phyloP scores from a whole-genome alignment of 2,797 vertebrate species.

The Poeciliopsis presidionis region DNA sequence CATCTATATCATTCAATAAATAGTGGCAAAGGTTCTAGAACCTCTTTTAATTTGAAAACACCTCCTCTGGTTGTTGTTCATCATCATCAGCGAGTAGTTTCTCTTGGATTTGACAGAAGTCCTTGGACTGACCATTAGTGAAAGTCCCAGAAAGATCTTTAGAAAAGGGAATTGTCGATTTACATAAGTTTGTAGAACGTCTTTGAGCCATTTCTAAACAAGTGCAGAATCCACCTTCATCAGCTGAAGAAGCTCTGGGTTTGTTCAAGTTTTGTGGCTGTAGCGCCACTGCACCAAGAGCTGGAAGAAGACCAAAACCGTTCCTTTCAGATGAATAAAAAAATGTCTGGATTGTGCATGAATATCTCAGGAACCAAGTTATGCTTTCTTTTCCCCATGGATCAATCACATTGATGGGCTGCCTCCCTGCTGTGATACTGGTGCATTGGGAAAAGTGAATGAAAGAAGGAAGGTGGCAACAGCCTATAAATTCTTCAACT shows the following conservation, averaged over 20 bases:
- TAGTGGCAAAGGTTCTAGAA: neutral
- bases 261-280: neutral
- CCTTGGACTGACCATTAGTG: neutral
- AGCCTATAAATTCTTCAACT: neutral
- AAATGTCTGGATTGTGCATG: neutral
- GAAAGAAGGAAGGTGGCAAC: neutral
- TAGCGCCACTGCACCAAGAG: neutral
- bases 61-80: neutral
- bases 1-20: neutral
- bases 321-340: neutral
- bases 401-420: neutral
- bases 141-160: neutral
- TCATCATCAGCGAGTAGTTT: neutral
- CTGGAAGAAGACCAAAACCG: neutral
- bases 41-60: neutral
- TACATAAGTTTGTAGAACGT: neutral
- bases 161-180: neutral
- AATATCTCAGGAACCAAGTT: neutral
- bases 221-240: neutral
- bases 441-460: neutral
- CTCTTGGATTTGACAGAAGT: conserved; percentile 1
- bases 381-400: neutral
- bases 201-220: neutral
- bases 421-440: neutral
- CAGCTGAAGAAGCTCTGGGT: neutral